Conservation (phyloP, 2,797 vertebrate species). For the Pipistrellus kuhlii region DNA sequence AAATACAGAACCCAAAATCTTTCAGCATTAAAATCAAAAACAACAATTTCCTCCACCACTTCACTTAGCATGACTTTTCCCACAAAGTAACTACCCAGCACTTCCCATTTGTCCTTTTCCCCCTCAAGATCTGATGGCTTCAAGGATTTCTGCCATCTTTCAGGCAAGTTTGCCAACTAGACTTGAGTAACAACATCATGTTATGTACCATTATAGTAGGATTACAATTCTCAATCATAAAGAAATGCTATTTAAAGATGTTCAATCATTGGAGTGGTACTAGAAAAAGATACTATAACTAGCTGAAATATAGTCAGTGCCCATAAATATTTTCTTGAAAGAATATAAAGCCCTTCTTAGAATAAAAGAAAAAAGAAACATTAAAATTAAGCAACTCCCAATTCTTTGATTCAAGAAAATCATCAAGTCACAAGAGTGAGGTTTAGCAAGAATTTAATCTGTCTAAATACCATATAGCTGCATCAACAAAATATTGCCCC, state of each 20-base stretch:
- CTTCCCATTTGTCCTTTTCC: background rate
- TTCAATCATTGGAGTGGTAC: background rate
- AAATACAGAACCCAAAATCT: background rate
- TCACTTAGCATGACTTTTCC: background rate
- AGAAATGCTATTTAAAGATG: constrained; percentile 1
- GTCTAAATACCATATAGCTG: constrained; percentile 49
- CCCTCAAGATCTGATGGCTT: background rate
- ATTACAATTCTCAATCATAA: constrained; percentile 39
- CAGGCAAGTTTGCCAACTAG: background rate
- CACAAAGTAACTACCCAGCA: background rate
- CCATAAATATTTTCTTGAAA: constrained; percentile 25
- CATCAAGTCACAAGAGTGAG: constrained; percentile 60
- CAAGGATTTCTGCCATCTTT: constrained; percentile 3
- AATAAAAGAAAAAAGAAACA: background rate
- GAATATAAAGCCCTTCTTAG: background rate
- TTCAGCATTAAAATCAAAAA: background rate
- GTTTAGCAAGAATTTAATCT: constrained; percentile 66
- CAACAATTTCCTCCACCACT: background rate
- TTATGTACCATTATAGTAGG: background rate
- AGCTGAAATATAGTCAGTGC: background rate
- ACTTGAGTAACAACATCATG: background rate
- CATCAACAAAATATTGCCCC: constrained; percentile 45
- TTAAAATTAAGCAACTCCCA: constrained; percentile 50
- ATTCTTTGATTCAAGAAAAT: constrained; percentile 48
- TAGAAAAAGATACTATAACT: background rate